Conservation (phyloP, 2,888 invertebrate species). For the Sphaerophoria taeniata region DNA sequence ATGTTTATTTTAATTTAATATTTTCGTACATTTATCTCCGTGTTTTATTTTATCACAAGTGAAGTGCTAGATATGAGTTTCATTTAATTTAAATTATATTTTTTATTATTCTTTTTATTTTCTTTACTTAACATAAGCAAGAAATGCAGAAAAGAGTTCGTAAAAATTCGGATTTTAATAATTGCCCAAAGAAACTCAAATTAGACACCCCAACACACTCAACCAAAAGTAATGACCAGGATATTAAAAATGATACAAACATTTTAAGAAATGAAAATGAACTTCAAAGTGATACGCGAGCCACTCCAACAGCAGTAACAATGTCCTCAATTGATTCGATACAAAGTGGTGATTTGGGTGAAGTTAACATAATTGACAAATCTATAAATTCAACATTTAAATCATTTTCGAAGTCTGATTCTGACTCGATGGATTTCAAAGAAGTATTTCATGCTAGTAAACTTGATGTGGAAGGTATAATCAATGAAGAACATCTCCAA, state of each 20-base stretch:
- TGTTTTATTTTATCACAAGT: not conserved
- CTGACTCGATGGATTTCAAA: slow-evolving; percentile 52
- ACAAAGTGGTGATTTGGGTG: slow-evolving; percentile 49
- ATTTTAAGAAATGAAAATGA: slow-evolving; percentile 53
- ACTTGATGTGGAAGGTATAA: slow-evolving; percentile 16
- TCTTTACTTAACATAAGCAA: not conserved
- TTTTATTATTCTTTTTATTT: slow-evolving; percentile 29
- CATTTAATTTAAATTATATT: slow-evolving; percentile 61
- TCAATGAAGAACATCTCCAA: slow-evolving; percentile 36
- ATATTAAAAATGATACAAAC: slow-evolving; percentile 37
- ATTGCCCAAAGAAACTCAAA: slow-evolving; percentile 62
- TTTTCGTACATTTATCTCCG: not conserved
- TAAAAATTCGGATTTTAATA: slow-evolving; percentile 63
- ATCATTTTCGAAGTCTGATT: slow-evolving; percentile 50
- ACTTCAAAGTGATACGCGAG: slow-evolving; percentile 53
- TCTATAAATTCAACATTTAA: slow-evolving; percentile 50
- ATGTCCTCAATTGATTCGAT: slow-evolving; percentile 39
- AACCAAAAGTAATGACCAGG: slow-evolving; percentile 41
- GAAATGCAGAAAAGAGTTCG: slow-evolving; percentile 72
- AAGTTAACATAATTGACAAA: slow-evolving; percentile 62
- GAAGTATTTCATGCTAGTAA: slow-evolving; percentile 36
- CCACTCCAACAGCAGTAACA: not conserved
- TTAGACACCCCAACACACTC: slow-evolving; percentile 35
- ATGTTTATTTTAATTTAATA: slow-evolving; percentile 39
- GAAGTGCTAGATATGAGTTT: slow-evolving; percentile 5